Percentiles rank a stretch among this genome's conserved stretches.
Evolutionary conservation across 92 coral and sea anemone genomes (phyloP).

Genomic region (Micromussa lordhowensis): DNA sequence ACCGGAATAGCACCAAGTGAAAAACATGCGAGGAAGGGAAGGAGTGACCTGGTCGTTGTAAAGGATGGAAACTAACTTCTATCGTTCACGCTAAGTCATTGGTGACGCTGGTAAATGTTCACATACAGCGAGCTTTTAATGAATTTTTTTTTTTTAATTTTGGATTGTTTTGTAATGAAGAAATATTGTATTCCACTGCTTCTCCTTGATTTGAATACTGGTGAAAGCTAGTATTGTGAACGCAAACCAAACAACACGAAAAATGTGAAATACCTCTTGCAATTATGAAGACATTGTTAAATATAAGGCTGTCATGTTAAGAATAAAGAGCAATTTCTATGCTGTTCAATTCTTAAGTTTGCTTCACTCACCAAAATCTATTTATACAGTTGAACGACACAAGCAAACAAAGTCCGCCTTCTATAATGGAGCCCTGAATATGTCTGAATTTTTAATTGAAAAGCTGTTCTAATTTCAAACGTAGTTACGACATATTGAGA

Average conservation of each 20-base stretch:
- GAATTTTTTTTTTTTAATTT: not conserved
- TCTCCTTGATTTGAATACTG: no score
- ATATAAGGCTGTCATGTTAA: not conserved
- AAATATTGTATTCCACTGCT: no score
- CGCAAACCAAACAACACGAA: not conserved
- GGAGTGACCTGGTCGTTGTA: not conserved
- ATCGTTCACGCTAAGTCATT: not conserved
- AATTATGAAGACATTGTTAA: not conserved
- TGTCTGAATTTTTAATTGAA: constrained; percentile 4
- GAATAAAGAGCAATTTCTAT: not conserved
- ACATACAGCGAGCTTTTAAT: not conserved
- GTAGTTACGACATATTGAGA: not conserved
- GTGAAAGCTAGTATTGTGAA: not conserved
- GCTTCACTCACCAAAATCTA: constrained; percentile 6
- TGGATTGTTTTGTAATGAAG: not conserved
- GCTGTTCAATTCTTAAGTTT: not conserved
- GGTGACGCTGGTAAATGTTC: not conserved
- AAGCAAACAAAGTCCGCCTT: not conserved
- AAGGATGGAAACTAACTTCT: not conserved
- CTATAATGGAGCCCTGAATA: not conserved
- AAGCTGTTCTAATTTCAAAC: not conserved
- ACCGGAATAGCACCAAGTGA: not conserved
- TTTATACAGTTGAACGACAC: not conserved
- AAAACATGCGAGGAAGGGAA: not conserved
- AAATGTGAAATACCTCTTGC: not conserved